phyloP scores from a whole-genome alignment of 2,888 invertebrate genomes.

The Meteorus cinctellus region DNA sequence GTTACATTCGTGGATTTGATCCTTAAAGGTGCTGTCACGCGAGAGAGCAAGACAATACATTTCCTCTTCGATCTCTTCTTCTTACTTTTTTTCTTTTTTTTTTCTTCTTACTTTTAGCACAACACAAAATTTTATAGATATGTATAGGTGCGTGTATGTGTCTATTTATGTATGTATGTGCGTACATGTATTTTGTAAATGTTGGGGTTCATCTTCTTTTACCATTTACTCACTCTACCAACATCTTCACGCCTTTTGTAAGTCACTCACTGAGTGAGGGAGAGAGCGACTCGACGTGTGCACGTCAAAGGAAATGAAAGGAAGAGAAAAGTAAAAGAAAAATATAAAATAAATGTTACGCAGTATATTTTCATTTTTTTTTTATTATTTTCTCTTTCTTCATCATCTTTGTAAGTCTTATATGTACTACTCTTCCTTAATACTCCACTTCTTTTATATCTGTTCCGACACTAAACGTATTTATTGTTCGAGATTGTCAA shows the following conservation, averaged over 20 bases:
- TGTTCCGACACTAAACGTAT: not conserved
- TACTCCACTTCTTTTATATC: not conserved
- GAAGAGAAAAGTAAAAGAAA: not conserved
- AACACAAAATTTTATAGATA: slow-evolving; percentile 33
- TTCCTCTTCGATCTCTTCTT: slow-evolving; percentile 27
- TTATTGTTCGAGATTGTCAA: not conserved
- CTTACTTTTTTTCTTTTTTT: slow-evolving; percentile 24
- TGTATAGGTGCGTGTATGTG: slow-evolving; percentile 26
- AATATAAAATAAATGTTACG: slow-evolving; percentile 4
- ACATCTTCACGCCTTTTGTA: slow-evolving; percentile 42
- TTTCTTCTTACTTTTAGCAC: not conserved
- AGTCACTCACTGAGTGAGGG: slow-evolving; percentile 6
- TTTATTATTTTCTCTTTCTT: not conserved
- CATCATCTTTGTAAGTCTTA: not conserved
- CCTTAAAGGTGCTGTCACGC: slow-evolving; percentile 58
- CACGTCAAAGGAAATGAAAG: slow-evolving; percentile 28
- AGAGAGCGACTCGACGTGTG: slow-evolving; percentile 21
- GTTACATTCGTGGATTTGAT: slow-evolving; percentile 53
- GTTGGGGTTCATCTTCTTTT: slow-evolving; percentile 30
- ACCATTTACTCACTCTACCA: slow-evolving; percentile 34
- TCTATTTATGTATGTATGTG: slow-evolving; percentile 33
- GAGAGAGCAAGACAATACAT: slow-evolving; percentile 42
- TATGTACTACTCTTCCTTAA: too few relatives aligned
- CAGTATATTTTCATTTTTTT: not conserved
- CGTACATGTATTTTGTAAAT: slow-evolving; percentile 33